Conservation (phyloP, 2,113 vertebrate genomes). For the Gymnorhina tibicen region DNA sequence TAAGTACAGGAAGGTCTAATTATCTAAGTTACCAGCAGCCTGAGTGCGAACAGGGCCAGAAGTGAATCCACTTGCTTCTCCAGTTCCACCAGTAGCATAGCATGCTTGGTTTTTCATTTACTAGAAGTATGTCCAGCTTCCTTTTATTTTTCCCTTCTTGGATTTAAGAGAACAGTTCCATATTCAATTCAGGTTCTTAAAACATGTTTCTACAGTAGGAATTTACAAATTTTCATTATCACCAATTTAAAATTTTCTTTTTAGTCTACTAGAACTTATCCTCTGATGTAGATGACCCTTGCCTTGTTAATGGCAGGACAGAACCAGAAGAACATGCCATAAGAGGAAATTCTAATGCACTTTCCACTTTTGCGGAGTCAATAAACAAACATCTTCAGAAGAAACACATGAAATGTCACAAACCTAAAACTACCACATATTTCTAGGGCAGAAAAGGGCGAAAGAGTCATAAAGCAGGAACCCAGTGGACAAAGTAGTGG, state of each 20-base stretch:
- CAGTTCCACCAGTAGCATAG: neutral
- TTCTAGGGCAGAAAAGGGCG: neutral
- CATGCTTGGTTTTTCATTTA: neutral
- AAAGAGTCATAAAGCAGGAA: neutral
- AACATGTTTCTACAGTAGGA: neutral
- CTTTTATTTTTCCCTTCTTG: neutral
- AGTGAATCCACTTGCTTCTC: neutral
- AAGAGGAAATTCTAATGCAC: neutral
- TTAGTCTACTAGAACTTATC: neutral
- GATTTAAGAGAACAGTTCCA: neutral
- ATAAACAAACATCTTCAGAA: neutral
- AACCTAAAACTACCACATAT: neutral
- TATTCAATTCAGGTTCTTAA: neutral
- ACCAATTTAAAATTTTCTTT: neutral
- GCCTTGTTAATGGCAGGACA: neutral
- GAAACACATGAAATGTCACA: neutral
- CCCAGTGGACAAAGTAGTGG: neutral
- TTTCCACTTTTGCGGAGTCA: neutral
- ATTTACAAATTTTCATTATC: neutral
- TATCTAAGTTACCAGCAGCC: neutral
- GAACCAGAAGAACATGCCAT: neutral
- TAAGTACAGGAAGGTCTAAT: neutral
- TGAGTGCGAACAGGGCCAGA: neutral
- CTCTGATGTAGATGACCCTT: neutral
- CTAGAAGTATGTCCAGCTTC: neutral